phyloP scores from a whole-genome alignment of 2,888 invertebrate species.

The Heterodera filipjevi region DNA sequence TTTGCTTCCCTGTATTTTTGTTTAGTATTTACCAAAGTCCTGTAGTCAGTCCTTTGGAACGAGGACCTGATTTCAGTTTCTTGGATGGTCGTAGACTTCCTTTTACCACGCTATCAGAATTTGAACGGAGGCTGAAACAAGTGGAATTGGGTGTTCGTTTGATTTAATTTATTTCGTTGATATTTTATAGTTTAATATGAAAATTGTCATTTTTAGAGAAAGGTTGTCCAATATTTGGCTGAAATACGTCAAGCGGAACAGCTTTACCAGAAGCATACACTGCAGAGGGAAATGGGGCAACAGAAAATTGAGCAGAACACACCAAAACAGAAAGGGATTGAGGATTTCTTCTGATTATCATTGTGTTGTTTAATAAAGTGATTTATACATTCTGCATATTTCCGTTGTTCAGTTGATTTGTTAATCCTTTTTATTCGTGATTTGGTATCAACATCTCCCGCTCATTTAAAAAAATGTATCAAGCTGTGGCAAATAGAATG shows the following conservation, averaged over 20 bases:
- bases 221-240: conserved; percentile 51
- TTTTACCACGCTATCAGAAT: conserved; percentile 53
- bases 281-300: conserved; percentile 25
- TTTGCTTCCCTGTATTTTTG: neutral
- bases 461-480: no score
- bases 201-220: conserved; percentile 47
- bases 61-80: conserved; percentile 60
- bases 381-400: neutral
- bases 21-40: conserved; percentile 58
- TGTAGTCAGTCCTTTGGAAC: conserved; percentile 53
- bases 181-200: conserved; percentile 3
- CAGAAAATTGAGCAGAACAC: conserved; percentile 37
- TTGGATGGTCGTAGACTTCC: conserved; percentile 50
- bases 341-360: conserved; percentile 45
- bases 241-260: conserved; percentile 51
- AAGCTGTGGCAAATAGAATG: no score
- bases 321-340: conserved; percentile 38
- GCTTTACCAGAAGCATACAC: conserved; percentile 36
- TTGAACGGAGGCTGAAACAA: conserved; percentile 55
- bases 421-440: no score
- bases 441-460: no score
- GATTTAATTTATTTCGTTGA: neutral
- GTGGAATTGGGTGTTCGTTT: conserved; percentile 55
- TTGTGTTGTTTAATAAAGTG: neutral
- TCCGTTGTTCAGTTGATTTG: no score